Evolutionary conservation across 2,113 vertebrate species (phyloP), one percentile per base, ranked within the genome.

Genomic region (Terrapene triunguis): DNA sequence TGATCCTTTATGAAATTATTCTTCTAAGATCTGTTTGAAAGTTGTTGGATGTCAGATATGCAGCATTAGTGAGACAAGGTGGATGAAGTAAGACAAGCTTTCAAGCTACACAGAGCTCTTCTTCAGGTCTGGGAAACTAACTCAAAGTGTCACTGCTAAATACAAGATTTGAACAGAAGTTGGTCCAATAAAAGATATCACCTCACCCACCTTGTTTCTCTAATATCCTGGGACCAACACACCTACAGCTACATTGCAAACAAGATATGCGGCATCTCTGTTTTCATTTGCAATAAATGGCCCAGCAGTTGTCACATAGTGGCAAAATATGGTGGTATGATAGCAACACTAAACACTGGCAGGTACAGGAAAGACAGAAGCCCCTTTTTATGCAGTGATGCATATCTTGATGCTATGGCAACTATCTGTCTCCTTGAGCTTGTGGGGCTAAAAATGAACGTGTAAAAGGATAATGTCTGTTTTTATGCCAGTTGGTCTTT

Each of bases 11-110:
- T 85, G 84, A 93, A 96, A 79, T 76, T 84, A 76, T 93, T 96
- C 90, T 95, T 95, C 94, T 95, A 87, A 89, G 42, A 19, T 57
- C 47, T 57, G 44, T 91, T 95, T 88, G 84, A 89, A 92, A 93
- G 69, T 87, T 78, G 86, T 32, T 74, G 82, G 44, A 53, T 93
- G 50, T 89, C 92, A 96, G 80, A 88, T 0, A 1, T 80, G 50
- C 80, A 95, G 88, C 38, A 82, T 29, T 21, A n/a, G 32, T n/a
- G 16, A 38, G 65, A 38, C 35, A n/a, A 38, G 8, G 32, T 69
- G 32, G 16, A 35, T 69, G 65, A n/a, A 69, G 17, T 22, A 72
- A 38, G 65, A 72, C 17, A 72, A 38, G 65, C 17, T 38, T 72
- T 72, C 3, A 19, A 72, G 16, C 65, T 35, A 72, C 32, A 72